A percentile compares a stretch with the other conserved stretches of the same genome.
These are phyloP conservation scores for Hydrochoerus hydrochaeris DNA, from an alignment of 2,113 vertebrate species.

Conservation along the genomic window DNA sequence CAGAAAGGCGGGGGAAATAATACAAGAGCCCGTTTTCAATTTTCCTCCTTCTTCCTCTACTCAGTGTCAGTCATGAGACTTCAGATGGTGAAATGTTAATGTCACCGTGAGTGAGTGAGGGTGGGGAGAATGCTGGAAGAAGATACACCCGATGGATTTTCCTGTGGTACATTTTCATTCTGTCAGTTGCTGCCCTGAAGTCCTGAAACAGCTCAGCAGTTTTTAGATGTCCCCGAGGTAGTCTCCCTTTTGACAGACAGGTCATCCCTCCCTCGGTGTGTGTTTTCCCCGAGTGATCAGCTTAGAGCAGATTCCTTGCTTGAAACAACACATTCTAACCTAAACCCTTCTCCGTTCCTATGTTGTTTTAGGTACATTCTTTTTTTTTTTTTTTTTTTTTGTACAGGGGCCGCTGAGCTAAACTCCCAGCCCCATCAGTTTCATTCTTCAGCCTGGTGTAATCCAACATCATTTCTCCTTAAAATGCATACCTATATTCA, in stretches of 20 bases:
- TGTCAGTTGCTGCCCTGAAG: background rate
- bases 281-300: background rate
- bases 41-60: background rate
- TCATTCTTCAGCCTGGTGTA: background rate
- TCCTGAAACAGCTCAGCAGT: background rate
- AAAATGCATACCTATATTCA: background rate
- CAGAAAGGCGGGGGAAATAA: fast-evolving
- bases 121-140: too few relatives aligned
- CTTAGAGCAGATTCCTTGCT: background rate
- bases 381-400: too few relatives aligned
- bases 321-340: background rate
- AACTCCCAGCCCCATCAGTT: background rate
- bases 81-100: too few relatives aligned
- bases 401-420: too few relatives aligned
- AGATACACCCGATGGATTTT: background rate
- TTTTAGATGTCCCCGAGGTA: background rate
- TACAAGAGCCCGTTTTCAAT: background rate
- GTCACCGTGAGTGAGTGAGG: background rate
- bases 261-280: background rate
- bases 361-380: background rate
- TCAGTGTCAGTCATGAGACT: background rate
- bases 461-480: background rate
- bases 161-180: background rate
- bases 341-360: background rate
- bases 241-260: background rate